These are phyloP conservation scores for Eulithis testata DNA, from an alignment of 2,888 invertebrate species.

Conservation along the genomic window DNA sequence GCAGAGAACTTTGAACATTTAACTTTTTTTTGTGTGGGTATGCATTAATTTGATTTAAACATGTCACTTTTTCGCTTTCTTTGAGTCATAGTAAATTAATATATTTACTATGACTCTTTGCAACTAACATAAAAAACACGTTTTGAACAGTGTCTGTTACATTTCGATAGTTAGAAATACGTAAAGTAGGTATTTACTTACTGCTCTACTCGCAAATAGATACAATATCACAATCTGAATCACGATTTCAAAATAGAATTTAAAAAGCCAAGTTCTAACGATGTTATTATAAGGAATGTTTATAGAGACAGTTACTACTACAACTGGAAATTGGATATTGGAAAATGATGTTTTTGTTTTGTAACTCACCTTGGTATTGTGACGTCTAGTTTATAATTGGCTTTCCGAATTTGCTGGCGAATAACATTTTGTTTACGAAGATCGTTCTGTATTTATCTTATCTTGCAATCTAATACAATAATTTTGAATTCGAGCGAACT, in stretches of 20 bases:
- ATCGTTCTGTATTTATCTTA: constrained; percentile 17
- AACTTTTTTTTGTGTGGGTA: too few relatives aligned
- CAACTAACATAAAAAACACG: too few relatives aligned
- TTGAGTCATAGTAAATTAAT: too few relatives aligned
- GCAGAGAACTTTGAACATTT: background rate
- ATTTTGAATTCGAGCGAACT: constrained; percentile 13
- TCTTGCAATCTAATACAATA: constrained; percentile 24
- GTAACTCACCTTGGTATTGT: constrained; percentile 28
- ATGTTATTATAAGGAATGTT: constrained; percentile 31
- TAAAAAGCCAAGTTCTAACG: constrained; percentile 26
- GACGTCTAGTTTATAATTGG: constrained; percentile 34
- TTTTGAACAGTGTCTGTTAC: too few relatives aligned
- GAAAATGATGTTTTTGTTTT: constrained; percentile 29
- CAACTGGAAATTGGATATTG: constrained; percentile 32
- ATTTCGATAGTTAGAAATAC: too few relatives aligned
- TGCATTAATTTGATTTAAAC: too few relatives aligned
- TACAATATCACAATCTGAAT: constrained; percentile 14
- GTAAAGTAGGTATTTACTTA: background rate
- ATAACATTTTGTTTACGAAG: constrained; percentile 26
- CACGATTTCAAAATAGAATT: constrained; percentile 19
- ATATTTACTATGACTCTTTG: too few relatives aligned
- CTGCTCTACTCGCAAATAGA: background rate
- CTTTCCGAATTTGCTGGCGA: constrained; percentile 20
- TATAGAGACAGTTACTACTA: constrained; percentile 32
- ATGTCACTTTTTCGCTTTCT: too few relatives aligned